Evolutionary conservation across 2,888 invertebrate species (phyloP), one percentile per base, ranked within the genome.

Genomic region (Chrysodeixis includens): DNA sequence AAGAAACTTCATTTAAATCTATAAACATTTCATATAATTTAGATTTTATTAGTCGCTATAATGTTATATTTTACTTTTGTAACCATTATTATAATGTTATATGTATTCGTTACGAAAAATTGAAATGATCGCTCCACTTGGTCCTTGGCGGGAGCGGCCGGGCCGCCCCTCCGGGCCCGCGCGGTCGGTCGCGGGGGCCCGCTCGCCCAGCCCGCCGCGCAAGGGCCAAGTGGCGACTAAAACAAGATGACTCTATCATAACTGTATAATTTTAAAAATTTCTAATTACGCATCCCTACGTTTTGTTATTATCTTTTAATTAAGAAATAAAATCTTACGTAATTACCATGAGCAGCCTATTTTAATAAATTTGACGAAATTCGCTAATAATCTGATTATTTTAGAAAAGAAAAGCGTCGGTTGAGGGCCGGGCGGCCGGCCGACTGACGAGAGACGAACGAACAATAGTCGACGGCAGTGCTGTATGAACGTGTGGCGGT

Each of bases 11-110:
- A 90, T 92, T 92, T 95, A 93, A 92, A 92, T 94, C 94, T 95
- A 95, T 95, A 95, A 94, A 95, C 94, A 94, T 94, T 94, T 94
- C 92, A 95, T 95, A 95, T 94, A 94, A 94, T 94, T 95, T 95
- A 94, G 92, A 94, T 94, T 91, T 93, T 93, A 95, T 93, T 94
- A 94, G 90, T 92, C 88, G 90, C 95, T 95, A 95, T 94, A 94
- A 94, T 95, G 95, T 95, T 93, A 95, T 94, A 95, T 90, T 94
- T 94, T 94, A 94, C 93, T 92, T 93, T 91, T 94, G 93, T 94
- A 95, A 94, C 94, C 93, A 92, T 94, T 94, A 94, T 93, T 89
- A 94, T 94, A 92, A 94, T 93, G 94, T 93, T 94, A 93, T 93
- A 94, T 94, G 94, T 94, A 94, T 93, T 94, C 92, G 94, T 93